Base-by-base conservation (phyloP, 1,140 invertebrate genomes). In the Thaumetopoea pityocampa region DNA sequence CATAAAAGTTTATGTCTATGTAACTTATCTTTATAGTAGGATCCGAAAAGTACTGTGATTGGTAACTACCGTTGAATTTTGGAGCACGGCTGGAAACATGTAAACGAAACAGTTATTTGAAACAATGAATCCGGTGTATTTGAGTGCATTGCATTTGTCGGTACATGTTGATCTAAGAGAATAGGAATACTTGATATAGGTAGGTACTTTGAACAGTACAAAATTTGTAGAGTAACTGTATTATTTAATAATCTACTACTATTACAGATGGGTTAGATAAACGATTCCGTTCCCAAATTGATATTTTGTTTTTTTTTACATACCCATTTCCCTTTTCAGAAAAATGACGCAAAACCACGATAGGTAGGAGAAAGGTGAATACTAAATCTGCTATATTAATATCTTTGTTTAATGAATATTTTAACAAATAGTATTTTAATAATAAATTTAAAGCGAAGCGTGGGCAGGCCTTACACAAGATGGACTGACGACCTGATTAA, bases 161-260 rank as follows among this genome's bases (percentile, higher is more conserved):
- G 65, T 78, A 63, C 62, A 53, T 66, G 55, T 61, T 65, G 61
- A 67, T 64, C 59, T 79, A 79, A 76, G 72, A 67, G 46, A n/a
- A 68, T 74, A 78, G 63, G 56, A 68, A 62, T 65, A 70, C 58
- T 60, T 65, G 64, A 67, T 51, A 72, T 77, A 79, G 76, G 74
- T 83, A 83, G 79, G 79, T 83, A 83, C 79, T 83, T 80, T 76
- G 67, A 77, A 62, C 72, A 81, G 79, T 83, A 79, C 79, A 83
- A 83, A 78, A 71, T 62, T 60, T 67, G 73, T 79, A 79, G 73
- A 68, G 45, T 80, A 68, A 68, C 65, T 63, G 55, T 83, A 80
- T 74, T 68, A 76, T 80, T 79, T 77, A 77, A 81, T 74, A 71
- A 70, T 77, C 61, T 78, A 73, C n/a, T n/a, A n/a, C 66, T 77